Evolutionary conservation across 2,797 vertebrate genomes (phyloP), one percentile per base, ranked within the genome.

Genomic region (Mionectes olivaceus): DNA sequence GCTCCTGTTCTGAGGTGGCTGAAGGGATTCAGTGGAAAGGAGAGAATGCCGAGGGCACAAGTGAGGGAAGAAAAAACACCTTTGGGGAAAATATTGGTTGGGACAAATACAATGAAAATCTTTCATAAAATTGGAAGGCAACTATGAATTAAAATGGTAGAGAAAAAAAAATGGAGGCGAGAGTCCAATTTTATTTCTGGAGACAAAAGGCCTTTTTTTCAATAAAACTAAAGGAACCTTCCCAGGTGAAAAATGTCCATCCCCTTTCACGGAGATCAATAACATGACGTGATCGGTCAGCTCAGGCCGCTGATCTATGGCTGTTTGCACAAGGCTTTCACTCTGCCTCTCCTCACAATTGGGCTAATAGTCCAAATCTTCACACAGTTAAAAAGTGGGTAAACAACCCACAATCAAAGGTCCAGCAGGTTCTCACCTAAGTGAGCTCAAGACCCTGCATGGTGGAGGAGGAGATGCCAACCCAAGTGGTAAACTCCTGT

Each of bases 231-330:
- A 77, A 87, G 83, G 83, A 87, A 77, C 60, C 28, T 87, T 89
- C 33, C 84, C 76, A 87, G 53, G 81, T 85, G 60, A 95, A 92
- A 85, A 90, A 74, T 85, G 71, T 80, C 92, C 76, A 56, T 82
- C 65, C 43, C 56, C 75, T 93, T 68, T 57, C 56, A 5, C 64
- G 87, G 94, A 64, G 90, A 95, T 96, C 94, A 91, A 94, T 94
- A 95, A 89, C 10, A 11, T 3, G 1, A 75, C 61, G 55, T 68
- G 74, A 87, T 91, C 78, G 30, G 53, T 19, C 8, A 55, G 25
- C 71, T 92, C 76, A 13, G 22, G 64, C 68, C 2, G 19, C 71
- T 97, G 92, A 87, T 93, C 84, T 87, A 69, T 78, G 55, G 89
- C 78, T 94, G 92, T 96, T 91, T 95, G 90, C 69, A 53, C 35